Conservation (phyloP, 1,140 invertebrate genomes). For the Diabrotica virgifera region DNA sequence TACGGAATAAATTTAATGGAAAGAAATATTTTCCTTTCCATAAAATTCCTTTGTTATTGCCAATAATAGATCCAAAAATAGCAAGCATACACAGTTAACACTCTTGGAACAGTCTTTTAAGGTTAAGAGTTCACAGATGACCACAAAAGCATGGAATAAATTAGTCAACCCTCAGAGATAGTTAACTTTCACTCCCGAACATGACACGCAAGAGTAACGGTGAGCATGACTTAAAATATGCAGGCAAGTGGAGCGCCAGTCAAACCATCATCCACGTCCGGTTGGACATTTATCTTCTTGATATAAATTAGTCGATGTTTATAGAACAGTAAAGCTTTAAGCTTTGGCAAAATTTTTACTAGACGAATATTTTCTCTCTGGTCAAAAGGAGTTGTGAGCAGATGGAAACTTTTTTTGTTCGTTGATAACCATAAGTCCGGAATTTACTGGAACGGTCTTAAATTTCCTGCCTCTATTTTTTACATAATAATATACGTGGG, state of each 20-base stretch:
- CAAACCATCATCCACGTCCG: constrained; percentile 8
- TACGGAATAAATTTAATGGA: too few relatives aligned
- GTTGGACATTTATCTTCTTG: constrained; percentile 11
- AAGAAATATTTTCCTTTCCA: too few relatives aligned
- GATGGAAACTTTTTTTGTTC: background rate
- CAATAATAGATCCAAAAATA: too few relatives aligned
- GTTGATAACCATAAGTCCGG: background rate
- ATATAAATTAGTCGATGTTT: constrained; percentile 4
- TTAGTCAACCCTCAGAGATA: constrained; percentile 4
- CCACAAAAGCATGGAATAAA: constrained; percentile 7
- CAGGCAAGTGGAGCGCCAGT: constrained; percentile 4
- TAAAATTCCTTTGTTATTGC: too few relatives aligned
- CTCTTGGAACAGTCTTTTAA: background rate
- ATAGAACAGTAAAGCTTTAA: background rate
- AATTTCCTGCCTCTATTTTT: too few relatives aligned
- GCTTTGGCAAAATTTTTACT: background rate
- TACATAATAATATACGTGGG: too few relatives aligned
- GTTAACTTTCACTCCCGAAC: background rate
- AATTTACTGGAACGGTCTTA: too few relatives aligned
- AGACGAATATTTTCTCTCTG: background rate
- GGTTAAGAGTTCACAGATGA: constrained; percentile 9
- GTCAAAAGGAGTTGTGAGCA: background rate
- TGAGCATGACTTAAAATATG: constrained; percentile 4
- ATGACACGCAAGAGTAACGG: constrained; percentile 3
- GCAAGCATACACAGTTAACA: too few relatives aligned